Conservation (phyloP, 2,888 invertebrate genomes). For the Drosophila hamatofila region DNA sequence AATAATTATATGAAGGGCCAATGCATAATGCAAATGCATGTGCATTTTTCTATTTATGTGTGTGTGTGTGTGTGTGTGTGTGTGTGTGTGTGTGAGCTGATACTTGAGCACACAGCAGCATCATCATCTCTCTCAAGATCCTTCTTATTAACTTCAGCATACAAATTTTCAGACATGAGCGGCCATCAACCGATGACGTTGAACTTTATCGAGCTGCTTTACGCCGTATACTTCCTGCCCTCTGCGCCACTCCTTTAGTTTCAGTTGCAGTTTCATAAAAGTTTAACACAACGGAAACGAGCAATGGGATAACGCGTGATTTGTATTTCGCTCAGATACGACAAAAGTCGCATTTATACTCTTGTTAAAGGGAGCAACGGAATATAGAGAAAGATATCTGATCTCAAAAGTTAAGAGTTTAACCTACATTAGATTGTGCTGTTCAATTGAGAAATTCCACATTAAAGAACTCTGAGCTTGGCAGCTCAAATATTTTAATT, state of each 20-base stretch:
- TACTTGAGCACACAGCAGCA: slow-evolving; percentile 71
- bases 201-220: slow-evolving; percentile 20
- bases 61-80: slow-evolving; percentile 15
- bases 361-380: background rate
- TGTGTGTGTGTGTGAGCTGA: slow-evolving; percentile 41
- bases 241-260: slow-evolving; percentile 18
- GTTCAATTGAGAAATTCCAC: background rate
- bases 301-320: slow-evolving; percentile 60
- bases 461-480: background rate
- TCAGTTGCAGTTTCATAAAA: slow-evolving; percentile 50
- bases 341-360: slow-evolving; percentile 25
- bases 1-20: slow-evolving; percentile 31
- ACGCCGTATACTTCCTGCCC: background rate
- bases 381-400: background rate
- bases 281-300: slow-evolving; percentile 65
- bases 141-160: slow-evolving; percentile 22
- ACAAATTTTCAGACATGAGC: slow-evolving; percentile 43
- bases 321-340: slow-evolving; percentile 36
- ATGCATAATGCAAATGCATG: slow-evolving; percentile 27
- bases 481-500: background rate
- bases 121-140: slow-evolving; percentile 44
- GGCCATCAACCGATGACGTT: slow-evolving; percentile 39
- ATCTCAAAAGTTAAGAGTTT: slow-evolving; percentile 14
- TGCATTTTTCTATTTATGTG: slow-evolving; percentile 12
- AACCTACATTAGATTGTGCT: slow-evolving; percentile 19